Evolutionary conservation across 2,888 invertebrate genomes (phyloP).

Genomic region (Chromoteleia sp.): DNA sequence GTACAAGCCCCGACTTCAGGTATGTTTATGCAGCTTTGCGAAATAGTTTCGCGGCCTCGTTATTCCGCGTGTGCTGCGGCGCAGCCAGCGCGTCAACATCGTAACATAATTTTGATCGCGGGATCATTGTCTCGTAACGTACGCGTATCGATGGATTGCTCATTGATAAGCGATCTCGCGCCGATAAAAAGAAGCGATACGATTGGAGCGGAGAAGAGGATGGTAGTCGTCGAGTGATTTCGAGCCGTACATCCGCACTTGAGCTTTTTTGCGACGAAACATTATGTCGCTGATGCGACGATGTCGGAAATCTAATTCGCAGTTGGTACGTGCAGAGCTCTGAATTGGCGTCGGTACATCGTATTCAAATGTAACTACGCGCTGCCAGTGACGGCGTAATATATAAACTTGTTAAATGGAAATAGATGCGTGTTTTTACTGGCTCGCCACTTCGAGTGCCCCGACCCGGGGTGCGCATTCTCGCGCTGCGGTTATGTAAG

Average conservation of each 20-base stretch:
- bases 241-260: too few relatives aligned
- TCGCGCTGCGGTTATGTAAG: slow-evolving; percentile 79
- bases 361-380: slow-evolving; percentile 84
- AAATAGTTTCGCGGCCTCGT: slow-evolving; percentile 30
- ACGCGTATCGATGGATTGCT: slow-evolving; percentile 13
- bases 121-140: slow-evolving; percentile 24
- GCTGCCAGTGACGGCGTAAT: slow-evolving; percentile 83
- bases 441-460: slow-evolving; percentile 77
- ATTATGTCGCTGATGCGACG: slow-evolving; percentile 57
- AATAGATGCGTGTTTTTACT: slow-evolving; percentile 84
- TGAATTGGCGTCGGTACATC: slow-evolving; percentile 78
- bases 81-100: slow-evolving; percentile 6
- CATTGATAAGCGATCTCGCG: slow-evolving; percentile 27
- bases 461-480: slow-evolving; percentile 72
- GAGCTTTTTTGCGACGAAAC: slow-evolving; percentile 34
- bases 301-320: slow-evolving; percentile 75
- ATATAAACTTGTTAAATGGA: slow-evolving; percentile 85
- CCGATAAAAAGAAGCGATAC: slow-evolving; percentile 19
- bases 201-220: slow-evolving; percentile 1
- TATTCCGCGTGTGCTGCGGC: slow-evolving; percentile 8
- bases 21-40: slow-evolving; percentile 27
- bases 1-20: slow-evolving; percentile 1
- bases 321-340: slow-evolving; percentile 73
- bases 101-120: slow-evolving; percentile 21
- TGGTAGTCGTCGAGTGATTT: slow-evolving; percentile 29